These are phyloP conservation scores for Glaucopsyche alexis DNA, from an alignment of 2,888 invertebrate species.

Conservation along the genomic window DNA sequence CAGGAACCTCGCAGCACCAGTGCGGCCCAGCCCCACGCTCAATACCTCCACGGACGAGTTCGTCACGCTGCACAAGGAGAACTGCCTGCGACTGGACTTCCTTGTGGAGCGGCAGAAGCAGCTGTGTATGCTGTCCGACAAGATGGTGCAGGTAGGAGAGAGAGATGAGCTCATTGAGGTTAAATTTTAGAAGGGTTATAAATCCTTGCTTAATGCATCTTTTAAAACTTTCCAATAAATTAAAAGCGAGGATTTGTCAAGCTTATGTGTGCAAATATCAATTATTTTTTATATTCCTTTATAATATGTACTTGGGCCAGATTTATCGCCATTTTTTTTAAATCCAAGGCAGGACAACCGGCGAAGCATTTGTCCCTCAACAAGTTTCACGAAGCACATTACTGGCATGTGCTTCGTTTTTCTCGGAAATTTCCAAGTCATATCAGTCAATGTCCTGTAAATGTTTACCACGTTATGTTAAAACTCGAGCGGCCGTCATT, in stretches of 20 bases:
- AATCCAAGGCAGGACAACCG: neutral
- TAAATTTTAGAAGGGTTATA: neutral
- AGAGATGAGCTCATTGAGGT: neutral
- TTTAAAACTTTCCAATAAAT: too few species aligned
- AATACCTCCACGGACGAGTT: constrained; percentile 62
- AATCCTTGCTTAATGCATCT: too few species aligned
- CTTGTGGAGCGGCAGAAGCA: constrained; percentile 87
- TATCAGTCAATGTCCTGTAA: constrained; percentile 16
- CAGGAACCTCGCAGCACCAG: constrained; percentile 71
- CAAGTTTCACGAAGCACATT: neutral
- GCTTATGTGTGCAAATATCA: neutral
- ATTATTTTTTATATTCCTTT: too few species aligned
- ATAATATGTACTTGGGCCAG: too few species aligned
- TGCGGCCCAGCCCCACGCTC: constrained; percentile 45
- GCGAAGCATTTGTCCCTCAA: neutral
- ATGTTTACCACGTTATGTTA: neutral
- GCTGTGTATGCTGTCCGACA: constrained; percentile 85
- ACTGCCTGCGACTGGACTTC: constrained; percentile 85
- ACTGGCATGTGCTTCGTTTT: too few species aligned
- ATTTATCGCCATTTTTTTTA: neutral
- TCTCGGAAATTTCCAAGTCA: neutral
- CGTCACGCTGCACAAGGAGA: constrained; percentile 79
- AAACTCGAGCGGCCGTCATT: constrained; percentile 7
- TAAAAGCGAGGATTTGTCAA: too few species aligned
- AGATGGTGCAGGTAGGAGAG: constrained; percentile 82